phyloP scores from a whole-genome alignment of 1,140 invertebrate species.

The Conus ventricosus region DNA sequence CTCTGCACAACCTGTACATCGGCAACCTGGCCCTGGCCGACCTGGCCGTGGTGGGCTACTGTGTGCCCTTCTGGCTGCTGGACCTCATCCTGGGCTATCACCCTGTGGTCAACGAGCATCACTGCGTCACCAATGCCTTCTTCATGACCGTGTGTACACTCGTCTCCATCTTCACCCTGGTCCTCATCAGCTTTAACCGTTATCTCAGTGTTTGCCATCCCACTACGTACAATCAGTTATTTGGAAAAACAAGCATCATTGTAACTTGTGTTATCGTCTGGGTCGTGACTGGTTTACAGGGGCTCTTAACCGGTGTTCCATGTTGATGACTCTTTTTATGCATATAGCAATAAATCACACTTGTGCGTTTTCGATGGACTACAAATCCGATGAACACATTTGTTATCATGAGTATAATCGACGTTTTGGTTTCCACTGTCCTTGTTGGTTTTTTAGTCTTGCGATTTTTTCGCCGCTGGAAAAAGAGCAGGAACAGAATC shows the following conservation, averaged over 20 bases:
- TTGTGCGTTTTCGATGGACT: slow-evolving; percentile 2
- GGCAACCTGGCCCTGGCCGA: slow-evolving; percentile 73
- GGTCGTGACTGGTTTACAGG: background rate
- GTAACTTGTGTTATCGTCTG: background rate
- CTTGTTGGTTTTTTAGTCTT: slow-evolving; percentile 21
- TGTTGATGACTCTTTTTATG: background rate
- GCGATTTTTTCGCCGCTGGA: slow-evolving; percentile 22
- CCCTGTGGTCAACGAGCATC: slow-evolving; percentile 31
- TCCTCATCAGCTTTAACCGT: slow-evolving; percentile 46
- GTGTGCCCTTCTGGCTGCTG: slow-evolving; percentile 81
- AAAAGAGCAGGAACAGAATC: background rate
- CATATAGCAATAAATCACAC: background rate
- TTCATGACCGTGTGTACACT: slow-evolving; percentile 25
- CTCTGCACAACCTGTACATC: slow-evolving; percentile 72
- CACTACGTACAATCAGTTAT: background rate
- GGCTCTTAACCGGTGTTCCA: background rate
- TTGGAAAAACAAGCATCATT: background rate
- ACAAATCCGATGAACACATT: background rate
- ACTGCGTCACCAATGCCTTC: slow-evolving; percentile 39
- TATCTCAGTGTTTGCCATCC: slow-evolving; percentile 43
- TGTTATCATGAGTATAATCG: background rate
- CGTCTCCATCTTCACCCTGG: slow-evolving; percentile 75
- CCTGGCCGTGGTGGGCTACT: slow-evolving; percentile 82
- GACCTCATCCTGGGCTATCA: slow-evolving; percentile 26
- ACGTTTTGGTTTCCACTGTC: slow-evolving; percentile 12